Evolutionary conservation across 2,888 invertebrate species (phyloP).

Genomic region (Chelonus formosanus): DNA sequence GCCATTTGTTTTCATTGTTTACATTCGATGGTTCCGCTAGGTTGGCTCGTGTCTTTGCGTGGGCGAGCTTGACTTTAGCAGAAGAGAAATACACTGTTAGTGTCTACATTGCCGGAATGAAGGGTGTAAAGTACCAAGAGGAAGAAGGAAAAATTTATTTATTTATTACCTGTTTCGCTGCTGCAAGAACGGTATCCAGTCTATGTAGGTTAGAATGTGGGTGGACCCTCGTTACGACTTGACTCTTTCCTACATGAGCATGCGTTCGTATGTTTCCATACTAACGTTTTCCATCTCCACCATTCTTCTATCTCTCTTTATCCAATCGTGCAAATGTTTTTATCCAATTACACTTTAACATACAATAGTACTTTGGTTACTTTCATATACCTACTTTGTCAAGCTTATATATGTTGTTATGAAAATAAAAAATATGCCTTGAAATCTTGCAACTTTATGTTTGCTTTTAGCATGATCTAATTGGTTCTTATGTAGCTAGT

Average conservation of each 20-base stretch:
- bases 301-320: not conserved
- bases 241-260: conserved; percentile 9
- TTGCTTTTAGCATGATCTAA: too few species aligned
- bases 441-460: too few species aligned
- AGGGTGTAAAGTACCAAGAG: conserved; percentile 21
- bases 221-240: conserved; percentile 47
- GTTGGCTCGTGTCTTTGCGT: conserved; percentile 14
- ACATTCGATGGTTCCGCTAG: conserved; percentile 16
- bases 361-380: conserved; percentile 15
- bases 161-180: conserved; percentile 27
- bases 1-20: conserved; percentile 1
- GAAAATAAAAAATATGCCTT: not conserved
- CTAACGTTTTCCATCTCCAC: conserved; percentile 6
- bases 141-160: conserved; percentile 38
- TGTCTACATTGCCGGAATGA: not conserved
- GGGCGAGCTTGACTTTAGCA: conserved; percentile 15
- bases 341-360: conserved; percentile 24
- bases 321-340: conserved; percentile 18
- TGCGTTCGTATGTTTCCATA: conserved; percentile 18
- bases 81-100: not conserved
- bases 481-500: too few species aligned
- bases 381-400: not conserved
- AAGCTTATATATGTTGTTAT: not conserved
- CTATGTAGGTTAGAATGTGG: conserved; percentile 57
- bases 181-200: conserved; percentile 45